Evolutionary conservation across 1,140 invertebrate species (phyloP), one percentile per base, ranked within the genome.

Genomic region (Agraylea sexmaculata): DNA sequence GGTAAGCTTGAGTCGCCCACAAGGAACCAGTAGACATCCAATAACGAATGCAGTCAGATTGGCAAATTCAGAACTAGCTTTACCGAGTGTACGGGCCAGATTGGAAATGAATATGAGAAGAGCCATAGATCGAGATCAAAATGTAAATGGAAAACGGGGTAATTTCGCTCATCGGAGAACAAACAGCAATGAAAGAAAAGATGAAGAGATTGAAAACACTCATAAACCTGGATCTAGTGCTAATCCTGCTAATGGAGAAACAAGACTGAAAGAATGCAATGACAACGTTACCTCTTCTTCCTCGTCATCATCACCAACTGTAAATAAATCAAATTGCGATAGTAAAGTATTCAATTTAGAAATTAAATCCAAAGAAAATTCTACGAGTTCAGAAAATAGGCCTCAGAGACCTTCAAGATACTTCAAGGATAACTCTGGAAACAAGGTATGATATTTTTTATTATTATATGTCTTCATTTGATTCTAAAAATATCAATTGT

Each of bases 71-170:
- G 59, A 49, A 35, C 54, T 59, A 47, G 55, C 56, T 31, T n/a
- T n/a, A n/a, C n/a, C n/a, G n/a, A n/a, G n/a, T n/a, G n/a, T n/a
- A n/a, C n/a, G n/a, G n/a, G 57, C 61, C 38, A 51, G 62, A 52
- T 53, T 68, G 5, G 56, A 65, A 47, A 57, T 62, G 50, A 60
- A 61, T 46, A 49, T 65, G 49, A 58, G 63, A 40, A 60, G 62
- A 33, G 58, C 63, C 19, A 47, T 74, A 27, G 75, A 80, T 53
- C 65, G 64, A 55, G 80, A 82, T 57, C 74, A 77, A 46, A 82
- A 83, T 58, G 75, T 82, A 3, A 82, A 83, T 62, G 79, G 79
- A 10, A 68, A 70, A 33, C 66, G 75, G 53, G 80, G 80, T 19
- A 63, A 65, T 3, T 64, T 81, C 13, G 65, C 68, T 16, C 57